These are phyloP conservation scores for Anaspis maculata DNA, from an alignment of 2,888 invertebrate genomes.

Conservation along the genomic window DNA sequence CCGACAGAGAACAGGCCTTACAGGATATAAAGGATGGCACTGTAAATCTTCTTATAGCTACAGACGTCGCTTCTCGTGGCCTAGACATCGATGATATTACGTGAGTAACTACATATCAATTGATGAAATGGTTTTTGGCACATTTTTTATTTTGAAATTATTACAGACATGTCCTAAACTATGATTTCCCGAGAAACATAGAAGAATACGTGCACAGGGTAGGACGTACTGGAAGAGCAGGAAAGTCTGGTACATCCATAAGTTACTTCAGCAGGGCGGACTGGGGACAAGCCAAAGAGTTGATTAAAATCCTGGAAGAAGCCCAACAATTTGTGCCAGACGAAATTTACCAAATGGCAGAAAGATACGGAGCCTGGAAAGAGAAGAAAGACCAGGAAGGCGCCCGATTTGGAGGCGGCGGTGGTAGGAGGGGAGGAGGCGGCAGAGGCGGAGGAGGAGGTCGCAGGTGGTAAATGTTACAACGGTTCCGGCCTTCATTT, in stretches of 20 bases:
- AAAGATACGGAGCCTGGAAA: conserved; percentile 62
- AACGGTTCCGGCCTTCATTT: too few relatives aligned
- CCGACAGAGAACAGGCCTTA: conserved; percentile 72
- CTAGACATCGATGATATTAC: conserved; percentile 85
- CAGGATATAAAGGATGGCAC: conserved; percentile 72
- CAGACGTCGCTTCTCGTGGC: conserved; percentile 92
- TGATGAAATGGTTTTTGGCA: too few relatives aligned
- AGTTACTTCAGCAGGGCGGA: conserved; percentile 74
- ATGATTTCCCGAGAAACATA: conserved; percentile 87
- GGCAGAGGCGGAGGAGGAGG: conserved; percentile 34
- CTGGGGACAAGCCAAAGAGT: conserved; percentile 72
- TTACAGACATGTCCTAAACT: conserved; percentile 75
- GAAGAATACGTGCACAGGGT: conserved; percentile 95
- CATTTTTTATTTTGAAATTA: too few relatives aligned
- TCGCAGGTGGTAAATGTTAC: conserved; percentile 9
- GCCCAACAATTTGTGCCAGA: conserved; percentile 74
- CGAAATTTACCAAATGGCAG: conserved; percentile 67
- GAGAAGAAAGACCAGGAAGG: conserved; percentile 45
- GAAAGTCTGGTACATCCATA: conserved; percentile 72
- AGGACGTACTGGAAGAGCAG: conserved; percentile 92
- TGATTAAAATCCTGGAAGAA: conserved; percentile 81
- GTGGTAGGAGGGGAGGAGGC: conserved; percentile 39
- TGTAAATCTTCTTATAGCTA: conserved; percentile 80
- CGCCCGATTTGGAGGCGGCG: too few relatives aligned
- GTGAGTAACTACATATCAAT: too few relatives aligned